These are phyloP conservation scores for Coptodon bakossiorum DNA, from an alignment of 2,113 vertebrate genomes.

Conservation along the genomic window DNA sequence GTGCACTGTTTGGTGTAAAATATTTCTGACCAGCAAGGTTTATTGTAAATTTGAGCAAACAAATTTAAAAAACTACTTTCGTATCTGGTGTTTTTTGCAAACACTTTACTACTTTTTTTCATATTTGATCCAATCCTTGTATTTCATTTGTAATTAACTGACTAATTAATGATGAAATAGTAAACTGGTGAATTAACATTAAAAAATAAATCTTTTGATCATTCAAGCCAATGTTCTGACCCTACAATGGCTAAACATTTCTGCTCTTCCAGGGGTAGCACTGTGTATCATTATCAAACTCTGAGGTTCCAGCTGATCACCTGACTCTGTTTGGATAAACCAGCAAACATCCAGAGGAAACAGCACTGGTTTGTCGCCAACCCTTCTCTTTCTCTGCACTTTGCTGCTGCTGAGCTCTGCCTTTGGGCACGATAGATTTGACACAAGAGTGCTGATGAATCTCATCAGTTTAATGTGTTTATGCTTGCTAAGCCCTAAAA, in stretches of 20 bases:
- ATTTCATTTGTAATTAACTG: neutral
- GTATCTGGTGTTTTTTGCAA: neutral
- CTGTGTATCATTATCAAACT: neutral
- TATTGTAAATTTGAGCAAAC: neutral
- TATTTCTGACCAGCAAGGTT: neutral
- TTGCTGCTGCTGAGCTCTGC: constrained; percentile 44
- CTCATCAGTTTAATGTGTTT: constrained; percentile 76
- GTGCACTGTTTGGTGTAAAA: neutral
- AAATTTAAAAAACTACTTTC: neutral
- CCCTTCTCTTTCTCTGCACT: neutral
- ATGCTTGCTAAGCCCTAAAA: constrained; percentile 72
- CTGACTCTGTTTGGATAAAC: neutral
- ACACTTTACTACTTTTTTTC: neutral
- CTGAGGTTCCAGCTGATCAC: neutral
- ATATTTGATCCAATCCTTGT: neutral
- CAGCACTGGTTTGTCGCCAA: neutral
- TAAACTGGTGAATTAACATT: neutral
- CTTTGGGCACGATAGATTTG: constrained; percentile 68
- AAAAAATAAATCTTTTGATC: neutral
- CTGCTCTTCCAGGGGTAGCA: neutral
- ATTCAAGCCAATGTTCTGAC: neutral
- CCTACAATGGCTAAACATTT: neutral
- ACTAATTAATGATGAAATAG: neutral
- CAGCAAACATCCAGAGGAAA: constrained; percentile 10
- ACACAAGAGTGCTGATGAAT: constrained; percentile 75